Conservation (phyloP, 2,888 invertebrate species). For the Pristionchus exspectatus region DNA sequence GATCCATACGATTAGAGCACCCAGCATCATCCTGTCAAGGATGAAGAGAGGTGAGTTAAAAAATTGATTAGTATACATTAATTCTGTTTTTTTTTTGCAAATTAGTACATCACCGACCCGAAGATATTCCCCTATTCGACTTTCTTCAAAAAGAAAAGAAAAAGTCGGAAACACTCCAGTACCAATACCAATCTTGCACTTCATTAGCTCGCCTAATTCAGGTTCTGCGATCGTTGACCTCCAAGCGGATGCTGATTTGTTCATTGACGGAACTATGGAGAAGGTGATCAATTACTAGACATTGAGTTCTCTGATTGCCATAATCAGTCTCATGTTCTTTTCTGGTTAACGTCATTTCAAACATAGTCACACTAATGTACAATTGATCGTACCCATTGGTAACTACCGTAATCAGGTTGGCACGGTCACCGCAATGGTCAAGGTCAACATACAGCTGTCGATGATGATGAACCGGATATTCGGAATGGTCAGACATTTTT, state of each 20-base stretch:
- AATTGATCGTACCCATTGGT: too few relatives aligned
- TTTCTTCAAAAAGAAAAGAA: too few relatives aligned
- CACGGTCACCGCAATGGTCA: slow-evolving; percentile 68
- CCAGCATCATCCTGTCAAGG: slow-evolving; percentile 67
- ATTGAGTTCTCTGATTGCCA: too few relatives aligned
- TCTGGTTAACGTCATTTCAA: too few relatives aligned
- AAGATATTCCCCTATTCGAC: too few relatives aligned
- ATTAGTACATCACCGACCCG: too few relatives aligned
- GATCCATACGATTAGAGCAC: slow-evolving; percentile 71
- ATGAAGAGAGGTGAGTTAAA: slow-evolving; percentile 66
- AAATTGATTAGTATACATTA: too few relatives aligned
- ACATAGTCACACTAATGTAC: too few relatives aligned
- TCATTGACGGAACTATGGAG: slow-evolving; percentile 71
- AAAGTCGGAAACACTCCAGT: too few relatives aligned
- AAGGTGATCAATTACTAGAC: slow-evolving; percentile 53
- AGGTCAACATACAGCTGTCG: slow-evolving; percentile 59
- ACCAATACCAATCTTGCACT: too few relatives aligned
- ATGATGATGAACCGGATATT: background rate
- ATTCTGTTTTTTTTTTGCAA: too few relatives aligned
- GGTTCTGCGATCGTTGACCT: slow-evolving; percentile 71
- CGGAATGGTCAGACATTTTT: slow-evolving; percentile 21
- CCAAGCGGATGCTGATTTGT: slow-evolving; percentile 73
- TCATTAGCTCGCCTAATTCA: slow-evolving; percentile 5
- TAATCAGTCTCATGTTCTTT: too few relatives aligned
- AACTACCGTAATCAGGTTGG: slow-evolving; percentile 60